Base-by-base conservation (phyloP, 1,140 invertebrate genomes). In the Drosophila tsacasi region DNA sequence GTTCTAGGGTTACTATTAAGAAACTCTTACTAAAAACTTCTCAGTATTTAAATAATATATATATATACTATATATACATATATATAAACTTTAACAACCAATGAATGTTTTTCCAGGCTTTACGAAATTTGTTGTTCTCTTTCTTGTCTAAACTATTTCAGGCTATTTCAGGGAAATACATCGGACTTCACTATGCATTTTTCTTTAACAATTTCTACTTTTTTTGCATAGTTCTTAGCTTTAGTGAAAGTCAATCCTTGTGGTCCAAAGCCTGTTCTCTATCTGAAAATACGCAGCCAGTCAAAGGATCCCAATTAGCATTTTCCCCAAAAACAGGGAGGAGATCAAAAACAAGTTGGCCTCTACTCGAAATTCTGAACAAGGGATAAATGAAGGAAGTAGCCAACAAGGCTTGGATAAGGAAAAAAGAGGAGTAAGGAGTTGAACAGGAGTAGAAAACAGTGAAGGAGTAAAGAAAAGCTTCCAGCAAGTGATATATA, bases 231-330 rank as follows among this genome's bases (percentile, higher is more conserved):
- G 10, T 10, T 54, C 9, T 37, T 19, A 27, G 25, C 17, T 15
- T 6, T 23, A 17, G 25, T 23, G 12, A 30, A 15, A 25, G 30
- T 37, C 30, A 59, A 46, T 44, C 27, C 39, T 3, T 39, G 54
- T 57, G 35, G 32, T 57, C 54, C 9, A 62, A 19, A 47, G 30
- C 21, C 61, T 23, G 5, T 9, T 25, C 46, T 46, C 40, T 47
- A 15, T 27, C 47, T 17, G 13, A 17, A 35, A 19, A 57, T 12
- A 19, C 25, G 9, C 62, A 30, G 63, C 54, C 13, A 30, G 40
- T 67, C 64, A 67, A 67, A 62, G 64, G 59, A 46, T 61, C 21
- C 30, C 64, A 67, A 67, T 67, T 67, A 67, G 57, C 64, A 67
- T 67, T 62, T 30, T 67, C 42, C 64, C 32, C 10, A 27, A 52